These are phyloP conservation scores for Chloroclystis v-ata DNA, from an alignment of 2,888 invertebrate genomes.

Conservation along the genomic window DNA sequence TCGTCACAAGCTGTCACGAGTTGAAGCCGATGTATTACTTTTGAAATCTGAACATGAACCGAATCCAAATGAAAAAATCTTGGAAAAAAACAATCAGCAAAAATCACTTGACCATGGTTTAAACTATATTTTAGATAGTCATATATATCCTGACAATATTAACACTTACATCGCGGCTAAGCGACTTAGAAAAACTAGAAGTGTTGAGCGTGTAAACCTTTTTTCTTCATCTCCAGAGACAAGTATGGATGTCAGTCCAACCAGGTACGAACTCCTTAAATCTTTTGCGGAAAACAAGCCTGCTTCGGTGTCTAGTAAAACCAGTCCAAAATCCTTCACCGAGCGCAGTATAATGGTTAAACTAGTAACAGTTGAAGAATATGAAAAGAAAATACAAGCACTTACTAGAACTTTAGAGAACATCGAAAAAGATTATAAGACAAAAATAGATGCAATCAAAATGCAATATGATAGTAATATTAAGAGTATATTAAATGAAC, in stretches of 20 bases:
- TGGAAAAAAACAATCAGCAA: not conserved
- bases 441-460: conserved; percentile 68
- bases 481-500: conserved; percentile 71
- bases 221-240: conserved; percentile 19
- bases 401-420: conserved; percentile 52
- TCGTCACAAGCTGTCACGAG: conserved; percentile 41
- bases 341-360: conserved; percentile 46
- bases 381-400: conserved; percentile 50
- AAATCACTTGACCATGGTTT: conserved; percentile 38
- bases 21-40: conserved; percentile 41
- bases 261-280: conserved; percentile 25
- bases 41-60: conserved; percentile 30
- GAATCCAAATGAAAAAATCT: not conserved
- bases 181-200: conserved; percentile 37
- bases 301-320: conserved; percentile 30
- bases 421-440: conserved; percentile 58
- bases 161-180: conserved; percentile 28
- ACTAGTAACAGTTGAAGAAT: conserved; percentile 43
- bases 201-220: conserved; percentile 40
- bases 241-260: conserved; percentile 26
- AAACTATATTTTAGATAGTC: conserved; percentile 46
- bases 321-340: conserved; percentile 28
- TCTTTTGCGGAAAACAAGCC: conserved; percentile 32
- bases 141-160: conserved; percentile 35
- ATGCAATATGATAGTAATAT: conserved; percentile 75